Evolutionary conservation across 2,113 vertebrate species (phyloP), one percentile per base, ranked within the genome.

Genomic region (Prunella himalayana): DNA sequence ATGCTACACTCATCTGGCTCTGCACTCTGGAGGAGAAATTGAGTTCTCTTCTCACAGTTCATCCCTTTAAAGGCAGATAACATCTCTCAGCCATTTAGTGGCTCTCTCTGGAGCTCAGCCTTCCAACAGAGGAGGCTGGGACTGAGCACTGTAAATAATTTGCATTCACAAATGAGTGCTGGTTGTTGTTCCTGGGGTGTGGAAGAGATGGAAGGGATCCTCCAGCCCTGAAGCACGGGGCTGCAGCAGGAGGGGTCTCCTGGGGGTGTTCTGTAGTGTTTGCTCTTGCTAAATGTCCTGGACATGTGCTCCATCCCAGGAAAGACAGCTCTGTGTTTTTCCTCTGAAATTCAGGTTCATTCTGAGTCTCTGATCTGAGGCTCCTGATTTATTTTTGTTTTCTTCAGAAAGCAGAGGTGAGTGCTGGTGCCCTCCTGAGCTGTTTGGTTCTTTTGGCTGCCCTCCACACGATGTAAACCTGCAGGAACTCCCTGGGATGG

Each of bases 61-160:
- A 96, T 92, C 92, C 81, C 60, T 92, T 86, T 86, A 86, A 93
- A 95, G 69, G 45, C 92, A 76, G 84, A 80, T 83, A 88, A 86
- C 88, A 78, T 95, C 90, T 94, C 82, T 39, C 73, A 94, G 80
- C 78, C 73, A 7, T 87, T 93, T 76, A 95, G 85, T 51, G 57
- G 47, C 80, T 94, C 82, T 90, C 85, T 93, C 85, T 53, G 82
- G 86, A 77, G 82, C 37, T 15, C 86, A 42, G 39, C 41, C 87
- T 80, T 64, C 14, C 11, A 68, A 39, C 39, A 51, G 56, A 54
- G 37, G 20, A 78, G 83, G 42, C 71, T 91, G 92, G 64, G 61
- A 61, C 57, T 3, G 23, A 92, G 76, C 70, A 16, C 51, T 63
- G 94, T 94, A 79, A 95, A 92, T 94, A 81, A 89, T 91, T 89